phyloP scores from a whole-genome alignment of 1,140 invertebrate species.

The Hyphantria cunea region DNA sequence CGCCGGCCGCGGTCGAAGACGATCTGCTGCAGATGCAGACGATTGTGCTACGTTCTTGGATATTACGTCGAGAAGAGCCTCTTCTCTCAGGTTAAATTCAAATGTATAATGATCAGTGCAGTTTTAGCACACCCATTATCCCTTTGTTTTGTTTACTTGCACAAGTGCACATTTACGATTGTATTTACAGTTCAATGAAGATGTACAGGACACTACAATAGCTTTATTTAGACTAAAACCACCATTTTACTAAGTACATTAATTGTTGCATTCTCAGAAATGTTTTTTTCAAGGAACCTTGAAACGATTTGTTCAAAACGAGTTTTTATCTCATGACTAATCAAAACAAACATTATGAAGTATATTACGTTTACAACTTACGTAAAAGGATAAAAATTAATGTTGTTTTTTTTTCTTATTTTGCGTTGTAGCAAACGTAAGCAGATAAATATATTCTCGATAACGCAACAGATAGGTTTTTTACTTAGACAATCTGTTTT shows the following conservation, averaged over 20 bases:
- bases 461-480: too few species aligned
- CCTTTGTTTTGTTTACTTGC: too few species aligned
- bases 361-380: background rate
- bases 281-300: too few species aligned
- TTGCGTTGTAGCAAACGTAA: slow-evolving; percentile 38
- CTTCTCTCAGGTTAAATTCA: slow-evolving; percentile 55
- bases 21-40: slow-evolving; percentile 60
- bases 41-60: slow-evolving; percentile 40
- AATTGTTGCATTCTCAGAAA: too few species aligned
- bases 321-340: slow-evolving; percentile 13
- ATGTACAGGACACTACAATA: too few species aligned
- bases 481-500: too few species aligned
- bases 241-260: too few species aligned
- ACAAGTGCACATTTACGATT: background rate
- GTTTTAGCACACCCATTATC: background rate
- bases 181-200: too few species aligned
- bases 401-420: slow-evolving; percentile 34
- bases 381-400: slow-evolving; percentile 39
- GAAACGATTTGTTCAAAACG: slow-evolving; percentile 12
- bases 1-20: slow-evolving; percentile 66
- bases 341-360: slow-evolving; percentile 15
- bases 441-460: slow-evolving; percentile 4
- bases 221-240: too few species aligned
- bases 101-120: background rate
- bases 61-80: slow-evolving; percentile 46